These are phyloP conservation scores for Drosophila neonasuta DNA, from an alignment of 2,888 invertebrate species.

Conservation along the genomic window DNA sequence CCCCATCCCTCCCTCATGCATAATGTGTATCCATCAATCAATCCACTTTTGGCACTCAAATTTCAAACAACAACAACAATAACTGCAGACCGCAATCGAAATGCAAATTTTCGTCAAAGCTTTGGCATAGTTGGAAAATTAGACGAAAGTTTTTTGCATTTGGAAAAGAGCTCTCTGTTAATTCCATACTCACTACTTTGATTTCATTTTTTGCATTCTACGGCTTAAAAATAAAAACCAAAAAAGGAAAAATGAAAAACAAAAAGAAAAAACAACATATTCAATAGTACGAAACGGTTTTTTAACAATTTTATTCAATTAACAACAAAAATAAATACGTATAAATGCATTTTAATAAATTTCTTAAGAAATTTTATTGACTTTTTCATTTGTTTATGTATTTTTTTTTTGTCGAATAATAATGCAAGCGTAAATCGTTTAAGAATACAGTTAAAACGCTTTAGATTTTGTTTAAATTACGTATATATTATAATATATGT, in stretches of 20 bases:
- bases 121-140: slow-evolving; percentile 1
- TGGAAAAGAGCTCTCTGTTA: not conserved
- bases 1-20: slow-evolving; percentile 17
- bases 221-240: not conserved
- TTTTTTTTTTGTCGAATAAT: slow-evolving; percentile 14
- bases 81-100: slow-evolving; percentile 16
- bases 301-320: slow-evolving; percentile 34
- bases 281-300: slow-evolving; percentile 37
- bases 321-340: slow-evolving; percentile 37
- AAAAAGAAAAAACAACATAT: not conserved
- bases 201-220: slow-evolving; percentile 1
- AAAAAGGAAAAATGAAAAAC: not conserved
- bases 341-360: slow-evolving; percentile 46
- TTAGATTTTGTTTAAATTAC: slow-evolving; percentile 30
- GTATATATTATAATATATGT: slow-evolving; percentile 42
- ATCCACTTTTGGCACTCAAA: slow-evolving; percentile 36
- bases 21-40: slow-evolving; percentile 1
- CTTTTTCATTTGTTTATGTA: slow-evolving; percentile 3
- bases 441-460: slow-evolving; percentile 30
- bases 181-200: not conserved
- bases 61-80: slow-evolving; percentile 21
- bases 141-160: not conserved
- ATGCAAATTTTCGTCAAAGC: not conserved
- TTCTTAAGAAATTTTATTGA: slow-evolving; percentile 36
- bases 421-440: slow-evolving; percentile 31